These are phyloP conservation scores for Papilio gigon DNA, from an alignment of 2,888 invertebrate species.

Conservation along the genomic window DNA sequence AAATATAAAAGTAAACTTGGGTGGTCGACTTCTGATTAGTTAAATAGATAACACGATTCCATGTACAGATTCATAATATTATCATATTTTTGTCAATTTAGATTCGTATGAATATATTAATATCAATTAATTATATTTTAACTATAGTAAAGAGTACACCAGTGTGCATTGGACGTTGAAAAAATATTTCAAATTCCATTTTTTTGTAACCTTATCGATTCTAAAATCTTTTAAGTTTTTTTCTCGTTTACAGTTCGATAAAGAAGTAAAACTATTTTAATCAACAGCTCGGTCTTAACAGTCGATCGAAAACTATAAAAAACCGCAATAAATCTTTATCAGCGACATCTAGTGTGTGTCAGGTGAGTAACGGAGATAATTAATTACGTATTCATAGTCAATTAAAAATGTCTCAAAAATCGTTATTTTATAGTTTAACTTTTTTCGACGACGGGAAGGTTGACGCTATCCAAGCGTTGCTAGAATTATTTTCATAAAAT, in stretches of 20 bases:
- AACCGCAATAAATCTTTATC: constrained; percentile 13
- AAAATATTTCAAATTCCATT: neutral
- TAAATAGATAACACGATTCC: constrained; percentile 33
- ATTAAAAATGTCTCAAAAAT: constrained; percentile 8
- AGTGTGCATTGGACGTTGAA: neutral
- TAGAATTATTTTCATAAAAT: too few relatives aligned
- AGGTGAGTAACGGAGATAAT: neutral
- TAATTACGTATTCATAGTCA: constrained; percentile 16
- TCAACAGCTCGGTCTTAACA: neutral
- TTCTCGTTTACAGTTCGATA: neutral
- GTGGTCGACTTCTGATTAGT: constrained; percentile 36
- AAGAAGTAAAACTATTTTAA: constrained; percentile 6
- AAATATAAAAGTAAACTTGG: constrained; percentile 23
- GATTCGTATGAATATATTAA: constrained; percentile 39
- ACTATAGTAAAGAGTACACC: constrained; percentile 5
- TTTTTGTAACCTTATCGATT: neutral
- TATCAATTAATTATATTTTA: constrained; percentile 30
- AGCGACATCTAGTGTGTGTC: constrained; percentile 20
- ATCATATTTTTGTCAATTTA: constrained; percentile 37
- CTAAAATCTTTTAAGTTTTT: neutral
- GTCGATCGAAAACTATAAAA: constrained; percentile 6
- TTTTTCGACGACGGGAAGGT: too few relatives aligned
- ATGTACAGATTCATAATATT: constrained; percentile 39
- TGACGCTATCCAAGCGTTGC: too few relatives aligned
- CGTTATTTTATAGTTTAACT: neutral